Evolutionary conservation across 2,888 invertebrate species (phyloP).

Genomic region (Cremastinae sp.): DNA sequence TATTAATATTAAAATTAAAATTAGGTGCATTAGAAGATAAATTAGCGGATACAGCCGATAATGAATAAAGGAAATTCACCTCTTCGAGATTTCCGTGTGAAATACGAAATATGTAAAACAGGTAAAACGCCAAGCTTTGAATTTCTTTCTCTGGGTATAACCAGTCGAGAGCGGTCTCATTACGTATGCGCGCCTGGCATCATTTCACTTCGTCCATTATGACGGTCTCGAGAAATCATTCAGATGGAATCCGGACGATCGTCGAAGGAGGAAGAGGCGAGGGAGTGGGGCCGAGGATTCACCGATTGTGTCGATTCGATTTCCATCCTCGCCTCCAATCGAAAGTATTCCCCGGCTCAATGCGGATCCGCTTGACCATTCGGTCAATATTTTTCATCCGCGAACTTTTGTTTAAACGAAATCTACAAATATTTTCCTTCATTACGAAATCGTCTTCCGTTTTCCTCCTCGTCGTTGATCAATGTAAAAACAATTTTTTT

Average conservation of each 20-base stretch:
- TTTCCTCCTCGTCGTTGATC: background rate
- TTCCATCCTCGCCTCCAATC: slow-evolving; percentile 47
- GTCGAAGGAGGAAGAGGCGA: background rate
- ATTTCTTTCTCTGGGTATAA: slow-evolving; percentile 43
- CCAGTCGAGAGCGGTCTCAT: slow-evolving; percentile 57
- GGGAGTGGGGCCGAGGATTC: slow-evolving; percentile 34
- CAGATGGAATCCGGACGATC: slow-evolving; percentile 56
- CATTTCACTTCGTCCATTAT: slow-evolving; percentile 62
- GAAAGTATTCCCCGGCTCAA: slow-evolving; percentile 38
- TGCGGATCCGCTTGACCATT: slow-evolving; percentile 17
- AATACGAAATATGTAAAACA: slow-evolving; percentile 49
- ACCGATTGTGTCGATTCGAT: slow-evolving; percentile 50
- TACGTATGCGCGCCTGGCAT: slow-evolving; percentile 63
- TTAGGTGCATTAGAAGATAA: no score
- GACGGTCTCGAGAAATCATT: slow-evolving; percentile 59
- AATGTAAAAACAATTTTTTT: background rate
- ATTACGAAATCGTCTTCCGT: background rate
- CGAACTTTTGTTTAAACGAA: no score
- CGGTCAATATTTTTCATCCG: background rate
- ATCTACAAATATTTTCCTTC: no score
- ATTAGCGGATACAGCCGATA: no score
- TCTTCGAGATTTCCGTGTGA: slow-evolving; percentile 36
- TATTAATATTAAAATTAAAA: no score
- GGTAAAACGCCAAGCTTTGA: slow-evolving; percentile 34
- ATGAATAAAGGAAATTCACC: background rate